phyloP scores from a whole-genome alignment of 2,797 vertebrate species.

The Natrix natrix region DNA sequence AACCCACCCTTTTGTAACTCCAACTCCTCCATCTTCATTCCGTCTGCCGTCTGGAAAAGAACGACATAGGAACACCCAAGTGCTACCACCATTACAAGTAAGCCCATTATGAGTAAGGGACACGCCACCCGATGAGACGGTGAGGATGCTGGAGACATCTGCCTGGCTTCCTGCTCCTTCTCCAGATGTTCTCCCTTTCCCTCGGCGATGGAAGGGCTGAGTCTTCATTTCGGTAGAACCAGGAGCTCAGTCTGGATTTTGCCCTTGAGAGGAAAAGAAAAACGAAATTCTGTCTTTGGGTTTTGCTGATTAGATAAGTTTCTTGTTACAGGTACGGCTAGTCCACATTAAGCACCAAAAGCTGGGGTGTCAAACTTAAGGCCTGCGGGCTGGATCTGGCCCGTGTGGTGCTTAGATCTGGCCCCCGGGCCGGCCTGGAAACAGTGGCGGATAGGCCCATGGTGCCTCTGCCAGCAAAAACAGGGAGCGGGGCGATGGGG shows the following conservation, averaged over 20 bases:
- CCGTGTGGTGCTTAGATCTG: no score
- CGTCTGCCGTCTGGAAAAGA: slow-evolving; percentile 84
- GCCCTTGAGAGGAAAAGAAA: neutral
- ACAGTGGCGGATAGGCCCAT: no score
- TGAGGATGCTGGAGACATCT: no score
- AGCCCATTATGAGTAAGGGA: slow-evolving; percentile 74
- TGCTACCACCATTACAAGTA: slow-evolving; percentile 79
- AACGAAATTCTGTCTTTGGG: neutral
- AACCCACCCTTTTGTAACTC: slow-evolving; percentile 89
- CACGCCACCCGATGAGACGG: slow-evolving; percentile 67
- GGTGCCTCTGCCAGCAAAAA: no score
- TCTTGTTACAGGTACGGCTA: neutral
- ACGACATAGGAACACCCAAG: slow-evolving; percentile 89
- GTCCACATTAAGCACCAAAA: neutral
- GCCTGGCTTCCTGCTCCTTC: fast-evolving
- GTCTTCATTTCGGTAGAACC: slow-evolving; percentile 32
- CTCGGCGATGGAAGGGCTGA: fast-evolving
- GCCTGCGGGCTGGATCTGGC: no score
- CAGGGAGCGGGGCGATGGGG: no score
- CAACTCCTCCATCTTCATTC: slow-evolving; percentile 83
- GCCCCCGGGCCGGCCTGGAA: no score
- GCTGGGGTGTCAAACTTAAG: no score
- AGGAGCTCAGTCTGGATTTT: neutral
- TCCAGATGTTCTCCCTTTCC: fast-evolving
- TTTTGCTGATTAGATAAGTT: neutral